Conservation (phyloP, 2,113 vertebrate genomes). For the Aspidoscelis tigris region DNA sequence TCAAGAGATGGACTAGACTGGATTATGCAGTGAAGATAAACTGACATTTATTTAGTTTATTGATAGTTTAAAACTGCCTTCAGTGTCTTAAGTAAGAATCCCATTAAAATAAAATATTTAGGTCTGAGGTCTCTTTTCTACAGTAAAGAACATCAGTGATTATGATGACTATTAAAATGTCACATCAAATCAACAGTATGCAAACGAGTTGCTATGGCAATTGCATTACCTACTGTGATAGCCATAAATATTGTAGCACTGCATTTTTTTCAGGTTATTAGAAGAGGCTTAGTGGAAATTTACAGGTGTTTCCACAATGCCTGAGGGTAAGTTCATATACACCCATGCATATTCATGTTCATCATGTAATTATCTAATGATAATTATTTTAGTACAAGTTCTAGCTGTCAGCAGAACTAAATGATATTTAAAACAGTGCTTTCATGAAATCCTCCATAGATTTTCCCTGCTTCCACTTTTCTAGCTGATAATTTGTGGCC, state of each 20-base stretch:
- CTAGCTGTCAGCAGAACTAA: background rate
- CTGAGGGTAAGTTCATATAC: conserved; percentile 2
- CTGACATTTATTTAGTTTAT: background rate
- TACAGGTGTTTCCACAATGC: conserved; percentile 40
- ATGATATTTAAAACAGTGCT: background rate
- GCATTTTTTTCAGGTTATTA: conserved; percentile 8
- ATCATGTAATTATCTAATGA: conserved; percentile 5
- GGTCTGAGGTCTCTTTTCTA: conserved; percentile 19
- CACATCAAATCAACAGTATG: conserved; percentile 41
- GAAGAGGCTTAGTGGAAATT: conserved; percentile 36
- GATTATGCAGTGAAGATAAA: conserved; percentile 17
- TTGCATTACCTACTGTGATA: conserved; percentile 54
- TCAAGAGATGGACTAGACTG: background rate
- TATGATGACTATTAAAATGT: conserved; percentile 53
- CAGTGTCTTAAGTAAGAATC: background rate
- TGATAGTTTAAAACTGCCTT: conserved; percentile 25
- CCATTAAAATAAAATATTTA: conserved; percentile 30
- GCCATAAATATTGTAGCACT: conserved; percentile 42
- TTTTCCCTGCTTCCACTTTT: background rate
- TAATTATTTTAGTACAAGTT: background rate
- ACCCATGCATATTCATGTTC: conserved; percentile 4
- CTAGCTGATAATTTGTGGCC: background rate
- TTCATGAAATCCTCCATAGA: too few relatives aligned
- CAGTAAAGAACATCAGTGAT: conserved; percentile 21
- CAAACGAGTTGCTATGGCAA: conserved; percentile 47